Evolutionary conservation across 2,797 vertebrate genomes (phyloP).

Genomic region (Denticeps clupeoides): DNA sequence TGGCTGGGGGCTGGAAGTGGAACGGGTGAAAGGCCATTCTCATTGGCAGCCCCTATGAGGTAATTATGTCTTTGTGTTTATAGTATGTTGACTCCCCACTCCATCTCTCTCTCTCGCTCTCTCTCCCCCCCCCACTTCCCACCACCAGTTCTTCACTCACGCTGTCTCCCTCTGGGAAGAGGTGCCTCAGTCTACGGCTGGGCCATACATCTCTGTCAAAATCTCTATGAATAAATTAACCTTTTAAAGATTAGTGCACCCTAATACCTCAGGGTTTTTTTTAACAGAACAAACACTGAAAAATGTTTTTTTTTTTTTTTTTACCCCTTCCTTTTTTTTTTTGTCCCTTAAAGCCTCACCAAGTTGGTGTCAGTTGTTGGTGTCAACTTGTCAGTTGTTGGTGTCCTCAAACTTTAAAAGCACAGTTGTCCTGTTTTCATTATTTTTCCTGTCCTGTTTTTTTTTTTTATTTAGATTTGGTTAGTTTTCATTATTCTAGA

Average conservation of each 20-base stretch:
- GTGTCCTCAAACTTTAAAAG: constrained; percentile 53
- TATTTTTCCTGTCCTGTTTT: neutral
- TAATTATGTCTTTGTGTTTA: constrained; percentile 72
- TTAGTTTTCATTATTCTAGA: too few species aligned
- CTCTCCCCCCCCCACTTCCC: constrained; percentile 48
- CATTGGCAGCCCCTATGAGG: constrained; percentile 55
- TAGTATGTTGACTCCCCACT: constrained; percentile 56
- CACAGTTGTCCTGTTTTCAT: constrained; percentile 23
- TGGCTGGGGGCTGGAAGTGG: constrained; percentile 36
- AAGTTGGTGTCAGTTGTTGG: constrained; percentile 50
- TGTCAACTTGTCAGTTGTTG: too few species aligned
- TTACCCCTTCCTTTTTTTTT: constrained; percentile 16
- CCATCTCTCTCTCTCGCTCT: constrained; percentile 41
- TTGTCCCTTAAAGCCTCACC: constrained; percentile 51
- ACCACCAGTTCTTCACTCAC: constrained; percentile 21
- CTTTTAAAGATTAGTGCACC: constrained; percentile 99
- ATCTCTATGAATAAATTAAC: constrained; percentile 99
- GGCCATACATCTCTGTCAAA: constrained; percentile 98
- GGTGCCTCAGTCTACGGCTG: constrained; percentile 72
- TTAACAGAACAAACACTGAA: constrained; percentile 76
- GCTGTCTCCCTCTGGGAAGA: constrained; percentile 67
- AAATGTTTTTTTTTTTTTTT: constrained; percentile 57
- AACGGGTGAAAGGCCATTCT: constrained; percentile 57
- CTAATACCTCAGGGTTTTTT: constrained; percentile 89
- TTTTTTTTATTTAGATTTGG: too few species aligned